A percentile compares a stretch with the other conserved stretches of the same genome.
These are phyloP conservation scores for Subanguina moxae DNA, from an alignment of 1,140 invertebrate genomes.

Conservation along the genomic window DNA sequence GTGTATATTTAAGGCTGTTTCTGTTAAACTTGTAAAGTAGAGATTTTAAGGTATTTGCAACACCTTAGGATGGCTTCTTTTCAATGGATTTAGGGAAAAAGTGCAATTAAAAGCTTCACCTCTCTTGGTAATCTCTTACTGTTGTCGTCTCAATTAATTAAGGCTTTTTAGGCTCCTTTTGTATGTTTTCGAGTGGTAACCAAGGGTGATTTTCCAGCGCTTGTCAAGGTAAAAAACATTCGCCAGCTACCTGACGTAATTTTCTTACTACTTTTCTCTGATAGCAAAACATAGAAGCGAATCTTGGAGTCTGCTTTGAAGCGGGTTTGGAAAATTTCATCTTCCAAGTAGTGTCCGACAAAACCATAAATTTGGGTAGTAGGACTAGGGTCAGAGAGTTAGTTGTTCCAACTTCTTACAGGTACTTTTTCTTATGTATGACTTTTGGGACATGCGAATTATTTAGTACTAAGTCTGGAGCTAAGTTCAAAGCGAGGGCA, in stretches of 20 bases:
- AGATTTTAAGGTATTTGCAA: slow-evolving; percentile 69
- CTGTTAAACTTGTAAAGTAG: too few species aligned
- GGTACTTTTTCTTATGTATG: slow-evolving; percentile 24
- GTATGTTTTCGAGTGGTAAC: slow-evolving; percentile 92
- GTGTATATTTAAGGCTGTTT: slow-evolving; percentile 61
- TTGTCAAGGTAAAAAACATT: slow-evolving; percentile 66
- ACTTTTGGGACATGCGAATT: not conserved
- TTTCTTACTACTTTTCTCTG: slow-evolving; percentile 51
- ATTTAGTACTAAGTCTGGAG: slow-evolving; percentile 75
- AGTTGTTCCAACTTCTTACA: slow-evolving; percentile 45
- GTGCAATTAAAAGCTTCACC: slow-evolving; percentile 72
- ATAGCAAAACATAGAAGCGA: slow-evolving; percentile 78
- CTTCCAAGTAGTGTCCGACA: slow-evolving; percentile 94
- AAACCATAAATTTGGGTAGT: slow-evolving; percentile 72
- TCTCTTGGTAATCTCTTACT: slow-evolving; percentile 16
- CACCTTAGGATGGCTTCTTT: slow-evolving; percentile 80
- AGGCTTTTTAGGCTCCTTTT: slow-evolving; percentile 84
- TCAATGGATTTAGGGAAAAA: slow-evolving; percentile 90
- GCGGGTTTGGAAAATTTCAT: slow-evolving; percentile 91
- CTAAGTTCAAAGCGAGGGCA: slow-evolving; percentile 88
- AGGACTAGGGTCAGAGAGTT: slow-evolving; percentile 62
- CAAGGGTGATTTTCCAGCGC: slow-evolving; percentile 83
- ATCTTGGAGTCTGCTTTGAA: slow-evolving; percentile 81
- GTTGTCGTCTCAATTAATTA: slow-evolving; percentile 6
- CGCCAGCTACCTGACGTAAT: not conserved